Base-by-base conservation (phyloP, 1,140 invertebrate genomes). In the Ceratitis capitata region DNA sequence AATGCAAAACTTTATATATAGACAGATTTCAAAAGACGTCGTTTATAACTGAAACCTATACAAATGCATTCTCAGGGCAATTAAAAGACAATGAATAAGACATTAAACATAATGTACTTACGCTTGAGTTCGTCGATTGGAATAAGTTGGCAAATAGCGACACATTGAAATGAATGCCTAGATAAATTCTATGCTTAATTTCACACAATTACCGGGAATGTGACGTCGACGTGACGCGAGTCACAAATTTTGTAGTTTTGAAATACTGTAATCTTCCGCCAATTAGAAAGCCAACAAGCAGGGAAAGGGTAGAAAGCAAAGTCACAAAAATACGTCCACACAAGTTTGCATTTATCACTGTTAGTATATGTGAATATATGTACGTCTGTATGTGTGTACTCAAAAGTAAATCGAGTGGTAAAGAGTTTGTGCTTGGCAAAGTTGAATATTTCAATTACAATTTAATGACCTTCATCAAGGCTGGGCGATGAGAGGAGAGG, bases 371-470 rank as follows among this genome's bases (percentile, higher is more conserved):
- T 12, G n/a, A 19, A n/a, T 23, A n/a, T 4, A n/a, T 7, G 19
- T 14, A 56, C 51, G 23, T 23, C 23, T 56, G 4, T 19, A 56
- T 23, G 19, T 56, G 4, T 19, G 16, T 7, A 78, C 16, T 78
- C 19, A 19, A 78, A 26, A 45, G 5, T 78, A 78, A 78, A 78
- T 26, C 39, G 69, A 78, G 69, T 78, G 69, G 69, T 39, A 78
- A 78, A 78, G 69, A 78, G 69, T 45, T 78, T 14, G 19, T 78
- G 39, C 69, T 47, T 42, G 42, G 61, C 16, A 69, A 69, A 69
- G 69, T 78, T 78, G 32, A 78, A 78, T 78, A 78, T 78, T 78
- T 78, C 69, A 78, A 78, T 78, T 78, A 78, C 69, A 78, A 78
- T 45, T 45, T 78, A 78, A 78, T 78, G 42, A 78, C 69, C 69